phyloP scores from a whole-genome alignment of 2,888 invertebrate species.

The Eupithecia abbreviata region DNA sequence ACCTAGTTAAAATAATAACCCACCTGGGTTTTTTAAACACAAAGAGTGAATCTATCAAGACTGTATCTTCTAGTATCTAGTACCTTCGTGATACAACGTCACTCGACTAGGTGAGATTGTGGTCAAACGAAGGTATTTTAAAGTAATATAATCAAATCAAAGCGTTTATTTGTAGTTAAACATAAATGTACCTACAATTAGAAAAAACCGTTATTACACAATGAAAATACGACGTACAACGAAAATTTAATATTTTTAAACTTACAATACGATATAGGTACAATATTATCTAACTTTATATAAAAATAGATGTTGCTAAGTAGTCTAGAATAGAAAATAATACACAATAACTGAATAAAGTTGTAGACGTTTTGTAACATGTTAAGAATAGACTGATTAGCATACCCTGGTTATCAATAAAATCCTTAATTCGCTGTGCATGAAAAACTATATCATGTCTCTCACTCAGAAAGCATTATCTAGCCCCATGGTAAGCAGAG shows the following conservation, averaged over 20 bases:
- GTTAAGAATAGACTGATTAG: neutral
- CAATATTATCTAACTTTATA: too few relatives aligned
- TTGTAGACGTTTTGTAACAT: neutral
- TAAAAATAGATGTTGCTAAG: neutral
- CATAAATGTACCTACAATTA: too few relatives aligned
- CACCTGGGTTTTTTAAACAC: neutral
- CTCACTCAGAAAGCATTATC: too few relatives aligned
- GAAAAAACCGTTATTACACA: too few relatives aligned
- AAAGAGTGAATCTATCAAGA: neutral
- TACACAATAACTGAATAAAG: neutral
- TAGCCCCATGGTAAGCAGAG: too few relatives aligned
- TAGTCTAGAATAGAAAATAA: neutral
- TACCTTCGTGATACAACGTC: neutral
- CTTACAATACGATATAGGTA: too few relatives aligned
- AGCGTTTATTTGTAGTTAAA: too few relatives aligned
- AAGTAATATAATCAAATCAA: too few relatives aligned
- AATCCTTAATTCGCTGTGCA: neutral
- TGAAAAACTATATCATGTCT: neutral
- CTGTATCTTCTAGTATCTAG: neutral
- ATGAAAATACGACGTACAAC: too few relatives aligned
- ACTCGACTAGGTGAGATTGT: neutral
- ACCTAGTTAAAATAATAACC: neutral
- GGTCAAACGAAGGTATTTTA: too few relatives aligned
- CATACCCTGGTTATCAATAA: neutral
- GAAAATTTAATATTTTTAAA: too few relatives aligned